These are phyloP conservation scores for Dissostichus mawsoni DNA, from an alignment of 2,113 vertebrate species.

Conservation along the genomic window DNA sequence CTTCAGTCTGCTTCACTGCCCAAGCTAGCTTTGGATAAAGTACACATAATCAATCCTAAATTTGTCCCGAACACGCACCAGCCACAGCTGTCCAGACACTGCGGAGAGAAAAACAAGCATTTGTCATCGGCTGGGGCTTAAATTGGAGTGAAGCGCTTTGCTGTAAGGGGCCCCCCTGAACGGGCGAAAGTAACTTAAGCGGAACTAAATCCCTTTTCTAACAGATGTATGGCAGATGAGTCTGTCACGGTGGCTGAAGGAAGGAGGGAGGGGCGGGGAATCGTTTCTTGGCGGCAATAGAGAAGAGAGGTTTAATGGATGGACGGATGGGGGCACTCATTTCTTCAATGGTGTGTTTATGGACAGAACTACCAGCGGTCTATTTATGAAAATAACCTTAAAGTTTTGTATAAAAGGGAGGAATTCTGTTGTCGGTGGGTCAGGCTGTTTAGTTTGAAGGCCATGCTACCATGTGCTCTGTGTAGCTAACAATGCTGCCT, in stretches of 20 bases:
- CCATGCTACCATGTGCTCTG: background rate
- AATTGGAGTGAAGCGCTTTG: constrained; percentile 46
- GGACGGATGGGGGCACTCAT: background rate
- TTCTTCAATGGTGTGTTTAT: background rate
- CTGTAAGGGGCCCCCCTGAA: constrained; percentile 53
- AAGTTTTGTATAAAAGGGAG: background rate
- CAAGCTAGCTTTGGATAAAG: constrained; percentile 53
- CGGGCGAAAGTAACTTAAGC: constrained; percentile 72
- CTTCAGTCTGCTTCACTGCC: constrained; percentile 29
- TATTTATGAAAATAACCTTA: background rate
- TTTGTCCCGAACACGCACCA: constrained; percentile 33
- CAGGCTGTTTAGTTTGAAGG: background rate
- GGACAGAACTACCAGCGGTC: background rate
- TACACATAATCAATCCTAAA: constrained; percentile 60
- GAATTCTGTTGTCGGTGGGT: background rate
- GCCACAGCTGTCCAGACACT: constrained; percentile 64
- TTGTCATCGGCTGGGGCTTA: constrained; percentile 65
- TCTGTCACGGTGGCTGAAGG: constrained; percentile 65
- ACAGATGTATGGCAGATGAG: constrained; percentile 82
- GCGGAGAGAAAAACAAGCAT: constrained; percentile 54
- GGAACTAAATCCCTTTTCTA: constrained; percentile 77
- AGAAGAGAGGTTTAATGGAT: constrained; percentile 11
- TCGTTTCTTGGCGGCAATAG: constrained; percentile 16
- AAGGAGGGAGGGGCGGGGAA: constrained; percentile 26
- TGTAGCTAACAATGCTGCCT: no score